Base-by-base conservation (phyloP, 2,888 invertebrate species). In the Tenthredo livida region DNA sequence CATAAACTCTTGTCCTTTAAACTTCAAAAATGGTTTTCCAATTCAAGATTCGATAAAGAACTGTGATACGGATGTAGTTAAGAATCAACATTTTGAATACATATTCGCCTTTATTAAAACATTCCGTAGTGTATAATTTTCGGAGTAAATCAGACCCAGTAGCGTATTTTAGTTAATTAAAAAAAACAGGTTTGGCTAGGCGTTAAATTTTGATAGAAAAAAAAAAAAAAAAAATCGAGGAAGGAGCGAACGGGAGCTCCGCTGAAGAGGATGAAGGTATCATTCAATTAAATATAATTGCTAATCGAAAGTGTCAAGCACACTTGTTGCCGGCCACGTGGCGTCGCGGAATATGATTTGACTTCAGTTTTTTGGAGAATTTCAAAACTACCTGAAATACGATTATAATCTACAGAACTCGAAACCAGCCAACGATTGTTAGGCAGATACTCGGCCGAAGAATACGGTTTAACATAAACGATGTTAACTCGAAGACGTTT, bases 261-360 rank as follows among this genome's bases (percentile, higher is more conserved):
- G 15, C 17, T 17, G 0, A 67, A 33, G 29, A 33, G 6, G 33
- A 33, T 33, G 0, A 67, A 67, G 29, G 25, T 67, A 67, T 15
- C 17, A 67, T 67, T 67, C 17, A 33, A 67, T 67, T 67, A 25
- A 33, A 17, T 25, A 6, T 17, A 15, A 67, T 67, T 1, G 67
- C 6, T 33, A 33, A 67, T 67, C 67, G 12, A 33, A 67, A 67
- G 67, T 67, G 67, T 67, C 67, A 67, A 17, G 4, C 17, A 67
- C 67, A 67, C 67, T 67, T 67, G 67, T 67, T 67, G 67, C 67
- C 67, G 67, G 29, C 33, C 67, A 67, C 67, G 33, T 67, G 67
- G 67, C 54, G 6, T 67, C 33, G 17, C 6, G 67, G 12, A 33
- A 67, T 33, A 67, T 7, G 33, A 67, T 67, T 17, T 33, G 15